Conservation (phyloP, 2,113 vertebrate species). For the Rana temporaria region DNA sequence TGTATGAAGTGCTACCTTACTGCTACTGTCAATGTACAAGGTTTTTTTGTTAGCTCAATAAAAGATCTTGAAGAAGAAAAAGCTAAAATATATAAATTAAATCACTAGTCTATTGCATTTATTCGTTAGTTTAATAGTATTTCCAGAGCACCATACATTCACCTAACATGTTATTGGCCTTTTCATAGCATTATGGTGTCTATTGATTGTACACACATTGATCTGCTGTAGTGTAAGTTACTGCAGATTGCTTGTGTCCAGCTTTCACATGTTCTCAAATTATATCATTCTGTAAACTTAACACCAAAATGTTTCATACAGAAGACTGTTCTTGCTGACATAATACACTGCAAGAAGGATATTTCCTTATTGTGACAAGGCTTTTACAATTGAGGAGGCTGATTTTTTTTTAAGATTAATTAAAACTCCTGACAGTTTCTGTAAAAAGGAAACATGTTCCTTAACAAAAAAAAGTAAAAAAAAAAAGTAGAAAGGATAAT, state of each 20-base stretch:
- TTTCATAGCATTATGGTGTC: constrained; percentile 33
- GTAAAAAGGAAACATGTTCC: too few species aligned
- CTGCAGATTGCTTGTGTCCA: background rate
- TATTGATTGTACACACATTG: constrained; percentile 40
- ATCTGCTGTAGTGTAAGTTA: constrained; percentile 48
- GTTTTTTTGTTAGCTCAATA: too few species aligned
- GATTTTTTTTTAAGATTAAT: too few species aligned
- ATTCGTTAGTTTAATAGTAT: background rate
- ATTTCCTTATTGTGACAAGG: background rate
- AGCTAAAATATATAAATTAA: background rate
- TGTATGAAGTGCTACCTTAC: too few species aligned
- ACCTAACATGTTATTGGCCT: constrained; percentile 21
- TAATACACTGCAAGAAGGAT: background rate
- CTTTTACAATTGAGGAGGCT: background rate
- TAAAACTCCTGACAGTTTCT: too few species aligned
- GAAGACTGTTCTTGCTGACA: background rate
- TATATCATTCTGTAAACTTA: background rate
- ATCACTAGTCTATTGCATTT: background rate
- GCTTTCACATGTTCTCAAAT: constrained; percentile 27
- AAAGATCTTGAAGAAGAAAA: too few species aligned
- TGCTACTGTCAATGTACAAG: too few species aligned
- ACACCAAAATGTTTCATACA: background rate
- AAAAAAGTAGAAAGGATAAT: too few species aligned
- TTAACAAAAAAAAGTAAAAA: too few species aligned
- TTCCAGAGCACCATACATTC: background rate